phyloP scores from a whole-genome alignment of 2,797 vertebrate genomes.

The Vireo griseus region DNA sequence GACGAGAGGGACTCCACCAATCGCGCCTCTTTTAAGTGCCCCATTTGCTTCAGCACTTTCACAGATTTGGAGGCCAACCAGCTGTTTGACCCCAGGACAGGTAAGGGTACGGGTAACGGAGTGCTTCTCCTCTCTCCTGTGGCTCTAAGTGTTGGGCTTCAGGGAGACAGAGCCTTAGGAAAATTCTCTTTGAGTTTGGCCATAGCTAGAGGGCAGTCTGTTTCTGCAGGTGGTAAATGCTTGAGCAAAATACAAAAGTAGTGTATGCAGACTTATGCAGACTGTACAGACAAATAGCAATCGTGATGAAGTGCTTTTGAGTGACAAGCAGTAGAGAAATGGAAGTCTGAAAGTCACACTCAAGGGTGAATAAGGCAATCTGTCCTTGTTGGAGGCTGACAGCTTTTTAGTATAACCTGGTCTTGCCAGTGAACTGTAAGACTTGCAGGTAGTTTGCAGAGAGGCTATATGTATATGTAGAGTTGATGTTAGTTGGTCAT shows the following conservation, averaged over 20 bases:
- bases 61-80: constrained; percentile 98
- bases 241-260: background rate
- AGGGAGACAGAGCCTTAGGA: background rate
- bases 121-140: background rate
- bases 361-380: background rate
- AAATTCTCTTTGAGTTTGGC: background rate
- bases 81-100: constrained; percentile 91
- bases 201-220: background rate
- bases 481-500: background rate
- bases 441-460: background rate
- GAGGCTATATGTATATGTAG: accelerated
- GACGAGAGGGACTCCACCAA: constrained; percentile 98
- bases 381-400: background rate
- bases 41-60: constrained; percentile 92
- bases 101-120: constrained; percentile 69
- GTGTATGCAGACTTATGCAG: background rate
- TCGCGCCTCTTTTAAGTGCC: constrained; percentile 94
- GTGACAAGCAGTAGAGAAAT: background rate
- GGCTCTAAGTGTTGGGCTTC: background rate
- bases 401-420: background rate
- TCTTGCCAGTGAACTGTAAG: background rate
- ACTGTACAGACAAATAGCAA: background rate
- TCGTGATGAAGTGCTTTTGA: background rate
- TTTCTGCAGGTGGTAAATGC: constrained; percentile 8
- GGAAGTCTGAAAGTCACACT: background rate